Conservation (phyloP, 2,888 invertebrate genomes). For the Panzeria rudis region DNA sequence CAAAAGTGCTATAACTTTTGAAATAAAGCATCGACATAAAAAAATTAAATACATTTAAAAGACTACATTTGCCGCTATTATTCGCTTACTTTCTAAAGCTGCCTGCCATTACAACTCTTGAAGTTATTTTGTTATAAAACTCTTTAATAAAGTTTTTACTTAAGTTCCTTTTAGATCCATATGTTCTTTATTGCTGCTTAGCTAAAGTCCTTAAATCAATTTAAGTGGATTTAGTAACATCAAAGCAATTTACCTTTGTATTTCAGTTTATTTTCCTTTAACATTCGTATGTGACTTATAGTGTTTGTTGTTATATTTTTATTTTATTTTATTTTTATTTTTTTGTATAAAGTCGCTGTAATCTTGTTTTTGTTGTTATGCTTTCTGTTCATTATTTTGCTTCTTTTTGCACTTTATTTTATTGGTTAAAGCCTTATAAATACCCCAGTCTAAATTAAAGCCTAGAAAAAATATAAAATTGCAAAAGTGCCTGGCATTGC, state of each 20-base stretch:
- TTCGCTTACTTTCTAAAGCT: not conserved
- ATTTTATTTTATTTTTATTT: too few species aligned
- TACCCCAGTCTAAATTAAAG: constrained; percentile 64
- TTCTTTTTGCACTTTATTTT: constrained; percentile 51
- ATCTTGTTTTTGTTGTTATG: constrained; percentile 27
- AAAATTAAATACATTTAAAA: not conserved
- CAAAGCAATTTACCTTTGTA: constrained; percentile 77
- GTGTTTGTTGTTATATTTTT: constrained; percentile 37
- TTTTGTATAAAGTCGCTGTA: constrained; percentile 17
- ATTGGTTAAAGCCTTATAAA: constrained; percentile 67
- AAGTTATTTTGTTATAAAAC: not conserved
- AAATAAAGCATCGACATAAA: not conserved
- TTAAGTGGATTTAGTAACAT: constrained; percentile 80
- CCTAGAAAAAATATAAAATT: constrained; percentile 57
- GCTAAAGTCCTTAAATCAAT: constrained; percentile 78
- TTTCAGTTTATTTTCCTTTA: constrained; percentile 19
- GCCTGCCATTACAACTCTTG: not conserved
- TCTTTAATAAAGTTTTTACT: not conserved
- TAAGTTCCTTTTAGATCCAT: not conserved
- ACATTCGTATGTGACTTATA: constrained; percentile 52
- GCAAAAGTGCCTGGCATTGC: constrained; percentile 20
- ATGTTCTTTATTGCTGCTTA: constrained; percentile 51
- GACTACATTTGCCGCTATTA: not conserved
- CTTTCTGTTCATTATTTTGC: constrained; percentile 40
- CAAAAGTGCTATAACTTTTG: not conserved